A percentile compares a stretch with the other conserved stretches of the same genome.
Evolutionary conservation across 2,113 vertebrate genomes (phyloP).

Genomic region (Odocoileus hemionus): DNA sequence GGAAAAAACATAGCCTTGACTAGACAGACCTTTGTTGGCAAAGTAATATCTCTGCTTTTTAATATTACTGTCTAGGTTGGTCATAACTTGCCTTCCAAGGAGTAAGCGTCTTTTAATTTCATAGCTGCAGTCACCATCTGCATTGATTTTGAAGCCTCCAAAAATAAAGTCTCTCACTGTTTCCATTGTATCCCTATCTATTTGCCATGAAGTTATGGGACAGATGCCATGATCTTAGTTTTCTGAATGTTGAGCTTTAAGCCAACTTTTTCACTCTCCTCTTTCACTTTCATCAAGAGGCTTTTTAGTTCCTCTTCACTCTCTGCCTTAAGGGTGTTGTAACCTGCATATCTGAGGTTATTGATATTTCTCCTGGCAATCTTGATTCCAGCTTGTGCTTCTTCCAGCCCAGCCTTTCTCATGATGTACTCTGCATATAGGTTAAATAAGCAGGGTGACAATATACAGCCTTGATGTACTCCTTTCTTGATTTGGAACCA

Average conservation of each 20-base stretch:
- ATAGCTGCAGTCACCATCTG: neutral
- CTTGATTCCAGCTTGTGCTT: neutral
- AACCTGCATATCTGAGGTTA: neutral
- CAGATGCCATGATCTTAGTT: neutral
- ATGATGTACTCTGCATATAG: neutral
- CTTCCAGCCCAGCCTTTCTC: neutral
- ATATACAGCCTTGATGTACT: neutral
- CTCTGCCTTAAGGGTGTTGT: neutral
- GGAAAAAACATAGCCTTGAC: neutral
- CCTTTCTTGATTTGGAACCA: neutral
- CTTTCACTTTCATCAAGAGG: neutral
- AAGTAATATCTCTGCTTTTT: neutral
- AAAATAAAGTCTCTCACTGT: neutral
- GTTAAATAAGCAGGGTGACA: neutral
- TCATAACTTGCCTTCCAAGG: neutral
- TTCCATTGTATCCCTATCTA: neutral
- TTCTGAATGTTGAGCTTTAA: neutral
- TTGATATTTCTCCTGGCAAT: neutral
- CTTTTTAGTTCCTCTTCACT: neutral
- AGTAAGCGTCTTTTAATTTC: neutral
- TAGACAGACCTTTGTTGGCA: fast-evolving
- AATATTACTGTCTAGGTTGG: neutral
- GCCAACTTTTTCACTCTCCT: neutral
- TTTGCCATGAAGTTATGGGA: neutral
- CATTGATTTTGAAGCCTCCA: neutral